phyloP scores from a whole-genome alignment of 2,888 invertebrate species.

The Lampropteryx suffumata region DNA sequence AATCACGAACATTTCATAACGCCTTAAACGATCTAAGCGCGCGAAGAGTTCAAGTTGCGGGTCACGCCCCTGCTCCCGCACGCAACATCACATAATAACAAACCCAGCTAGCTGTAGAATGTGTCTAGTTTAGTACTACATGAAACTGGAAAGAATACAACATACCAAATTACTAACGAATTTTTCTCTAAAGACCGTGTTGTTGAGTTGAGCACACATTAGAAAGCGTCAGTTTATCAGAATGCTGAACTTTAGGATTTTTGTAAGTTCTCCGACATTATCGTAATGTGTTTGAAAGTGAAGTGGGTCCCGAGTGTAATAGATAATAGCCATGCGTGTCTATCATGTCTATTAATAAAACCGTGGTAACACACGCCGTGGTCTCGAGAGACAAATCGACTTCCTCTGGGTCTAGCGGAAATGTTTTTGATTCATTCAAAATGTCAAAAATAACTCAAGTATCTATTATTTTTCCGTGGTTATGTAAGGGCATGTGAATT shows the following conservation, averaged over 20 bases:
- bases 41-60: constrained; percentile 19
- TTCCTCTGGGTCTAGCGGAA: constrained; percentile 1
- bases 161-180: too few species aligned
- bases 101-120: not conserved
- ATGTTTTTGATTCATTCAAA: constrained; percentile 7
- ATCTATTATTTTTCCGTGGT: constrained; percentile 3
- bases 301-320: constrained; percentile 4
- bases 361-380: too few species aligned
- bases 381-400: not conserved
- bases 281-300: constrained; percentile 26
- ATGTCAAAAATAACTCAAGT: constrained; percentile 11
- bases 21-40: constrained; percentile 1
- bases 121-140: too few species aligned
- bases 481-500: constrained; percentile 2
- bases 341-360: too few species aligned
- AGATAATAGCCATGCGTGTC: not conserved
- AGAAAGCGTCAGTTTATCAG: constrained; percentile 19
- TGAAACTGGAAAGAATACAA: too few species aligned
- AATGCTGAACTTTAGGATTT: constrained; percentile 27
- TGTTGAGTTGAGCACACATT: constrained; percentile 1
- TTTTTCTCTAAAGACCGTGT: not conserved
- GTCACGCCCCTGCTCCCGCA: constrained; percentile 14
- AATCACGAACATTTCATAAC: constrained; percentile 3
- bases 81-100: constrained; percentile 1
- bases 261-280: constrained; percentile 15